Evolutionary conservation across 92 coral and sea anemone species (phyloP), one percentile per base, ranked within the genome.

Genomic region (Zoanthus solanderi): DNA sequence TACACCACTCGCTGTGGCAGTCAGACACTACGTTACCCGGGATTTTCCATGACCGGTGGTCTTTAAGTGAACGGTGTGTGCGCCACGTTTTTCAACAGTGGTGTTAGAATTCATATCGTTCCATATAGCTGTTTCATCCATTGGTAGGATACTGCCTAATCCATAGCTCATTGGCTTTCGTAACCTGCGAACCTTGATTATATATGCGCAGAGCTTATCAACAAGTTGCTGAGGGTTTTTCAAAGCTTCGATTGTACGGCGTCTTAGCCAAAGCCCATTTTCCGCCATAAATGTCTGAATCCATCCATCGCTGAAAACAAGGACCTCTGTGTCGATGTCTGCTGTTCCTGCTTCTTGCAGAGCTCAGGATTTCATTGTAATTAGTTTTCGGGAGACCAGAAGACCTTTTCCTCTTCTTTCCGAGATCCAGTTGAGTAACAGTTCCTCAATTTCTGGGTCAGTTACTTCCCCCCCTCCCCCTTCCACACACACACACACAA

Each of bases 371-470:
- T 86, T 86, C 45, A 34, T 13, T 83, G n/a, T 89, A 65, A 83
- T 83, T 1, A 83, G 46, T 75, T 89, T 84, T 45, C 83, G 29
- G 11, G 83, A 85, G 18, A 85, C 83, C 60, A 71, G 78, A 71
- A 89, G 73, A 76, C 92, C 92, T 67, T 69, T 89, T 37, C 78
- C 45, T 69, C 88, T 29, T 89, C 84, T 83, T 46, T 89, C 79
- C 46, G 37, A 67, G 54, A 83, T 63, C 88, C 88, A 89, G 52
- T 89, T 88, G 23, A 83, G 58, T 46, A 82, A 52, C 54, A 54
- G 48, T 72, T 88, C 80, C 61, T 69, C 91, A n/a, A 72, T 67
- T 68, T 83, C 88, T 23, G 29, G 12, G 74, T 65, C 37, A 84
- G 71, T 47, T 75, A 47, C 31, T 77, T 72, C 47, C 88, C 92